Conservation (phyloP, 2,113 vertebrate species). For the Dromaius novaehollandiae region DNA sequence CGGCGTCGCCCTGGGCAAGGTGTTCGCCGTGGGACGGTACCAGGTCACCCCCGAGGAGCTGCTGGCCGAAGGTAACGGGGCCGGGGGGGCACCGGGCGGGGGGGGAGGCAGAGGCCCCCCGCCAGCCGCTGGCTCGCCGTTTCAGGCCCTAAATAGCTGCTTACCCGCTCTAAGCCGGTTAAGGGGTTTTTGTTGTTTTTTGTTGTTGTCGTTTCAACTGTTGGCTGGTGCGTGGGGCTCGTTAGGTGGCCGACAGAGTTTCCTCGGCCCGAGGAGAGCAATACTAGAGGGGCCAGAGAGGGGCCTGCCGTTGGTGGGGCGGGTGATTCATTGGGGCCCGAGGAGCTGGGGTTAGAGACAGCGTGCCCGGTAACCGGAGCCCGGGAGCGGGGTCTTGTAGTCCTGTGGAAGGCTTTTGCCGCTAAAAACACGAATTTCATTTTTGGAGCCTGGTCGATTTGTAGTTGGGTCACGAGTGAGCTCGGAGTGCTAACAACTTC, state of each 20-base stretch:
- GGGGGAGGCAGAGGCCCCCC: constrained; percentile 20
- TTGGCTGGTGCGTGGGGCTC: neutral
- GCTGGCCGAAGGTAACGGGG: neutral
- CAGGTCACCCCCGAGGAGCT: neutral
- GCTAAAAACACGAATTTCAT: accelerated
- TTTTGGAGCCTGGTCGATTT: neutral
- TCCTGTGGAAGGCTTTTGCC: neutral
- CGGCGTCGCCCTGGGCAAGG: neutral
- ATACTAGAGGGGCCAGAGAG: accelerated
- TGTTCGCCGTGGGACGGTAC: neutral
- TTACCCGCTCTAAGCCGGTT: neutral
- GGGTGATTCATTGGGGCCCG: neutral
- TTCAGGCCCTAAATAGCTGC: neutral
- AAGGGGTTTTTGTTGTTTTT: too few relatives aligned
- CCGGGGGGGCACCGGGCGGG: neutral
- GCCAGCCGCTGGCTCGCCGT: neutral
- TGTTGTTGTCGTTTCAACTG: too few relatives aligned
- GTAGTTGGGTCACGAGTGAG: neutral
- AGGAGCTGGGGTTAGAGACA: neutral
- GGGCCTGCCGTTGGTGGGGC: neutral
- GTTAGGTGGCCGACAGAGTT: neutral
- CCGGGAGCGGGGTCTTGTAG: accelerated
- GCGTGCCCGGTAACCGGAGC: too few relatives aligned
- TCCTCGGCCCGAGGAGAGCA: accelerated
- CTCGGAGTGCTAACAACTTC: neutral